Conservation (phyloP, 2,113 vertebrate species). For the Gavialis gangeticus region DNA sequence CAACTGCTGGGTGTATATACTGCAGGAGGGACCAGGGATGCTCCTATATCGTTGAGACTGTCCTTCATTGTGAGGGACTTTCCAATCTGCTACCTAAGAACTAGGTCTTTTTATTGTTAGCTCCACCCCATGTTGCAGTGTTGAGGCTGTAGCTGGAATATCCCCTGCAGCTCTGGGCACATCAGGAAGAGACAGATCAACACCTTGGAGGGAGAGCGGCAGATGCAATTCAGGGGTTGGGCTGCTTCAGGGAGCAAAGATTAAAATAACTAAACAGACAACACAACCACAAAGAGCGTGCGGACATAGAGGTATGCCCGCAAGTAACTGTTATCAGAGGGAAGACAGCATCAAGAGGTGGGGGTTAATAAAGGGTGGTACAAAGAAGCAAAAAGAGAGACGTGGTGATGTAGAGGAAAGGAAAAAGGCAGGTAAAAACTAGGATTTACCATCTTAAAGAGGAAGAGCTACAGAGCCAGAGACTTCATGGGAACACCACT, state of each 20-base stretch:
- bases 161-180: not conserved
- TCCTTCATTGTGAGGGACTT: not conserved
- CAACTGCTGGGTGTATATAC: not conserved
- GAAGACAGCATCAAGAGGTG: not conserved
- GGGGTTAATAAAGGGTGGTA: not conserved
- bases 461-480: too few species aligned
- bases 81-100: not conserved
- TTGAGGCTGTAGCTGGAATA: not conserved
- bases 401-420: too few species aligned
- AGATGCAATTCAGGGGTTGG: not conserved
- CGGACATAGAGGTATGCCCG: fast-evolving
- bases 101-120: not conserved
- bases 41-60: not conserved
- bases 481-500: fast-evolving
- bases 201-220: not conserved
- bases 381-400: not conserved
- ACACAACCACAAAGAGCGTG: not conserved
- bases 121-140: not conserved
- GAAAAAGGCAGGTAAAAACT: too few species aligned
- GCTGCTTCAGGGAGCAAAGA: not conserved
- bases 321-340: not conserved
- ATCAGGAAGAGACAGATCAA: not conserved
- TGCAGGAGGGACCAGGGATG: not conserved
- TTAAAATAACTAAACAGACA: not conserved
- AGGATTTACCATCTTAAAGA: too few species aligned